Evolutionary conservation across 1,140 invertebrate species (phyloP).

Genomic region (Euwallacea similis): DNA sequence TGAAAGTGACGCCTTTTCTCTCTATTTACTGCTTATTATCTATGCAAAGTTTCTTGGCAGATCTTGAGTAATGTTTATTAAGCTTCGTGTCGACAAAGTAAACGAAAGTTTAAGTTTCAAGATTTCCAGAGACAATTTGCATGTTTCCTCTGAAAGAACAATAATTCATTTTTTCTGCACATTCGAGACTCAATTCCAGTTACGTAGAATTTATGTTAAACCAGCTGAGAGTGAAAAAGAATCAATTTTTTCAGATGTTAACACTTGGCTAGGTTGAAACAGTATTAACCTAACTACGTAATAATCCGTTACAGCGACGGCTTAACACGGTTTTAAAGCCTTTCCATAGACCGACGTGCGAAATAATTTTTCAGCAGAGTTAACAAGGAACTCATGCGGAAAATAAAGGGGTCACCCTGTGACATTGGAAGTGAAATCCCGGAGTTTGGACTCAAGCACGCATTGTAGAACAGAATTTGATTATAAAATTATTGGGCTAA

Average conservation of each 20-base stretch:
- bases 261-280: slow-evolving; percentile 5
- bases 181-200: background rate
- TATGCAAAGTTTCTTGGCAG: background rate
- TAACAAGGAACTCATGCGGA: slow-evolving; percentile 12
- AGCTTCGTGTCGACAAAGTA: too few relatives aligned
- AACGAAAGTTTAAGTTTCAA: too few relatives aligned
- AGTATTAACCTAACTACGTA: slow-evolving; percentile 2
- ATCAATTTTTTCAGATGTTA: slow-evolving; percentile 5
- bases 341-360: slow-evolving; percentile 2
- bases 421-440: background rate
- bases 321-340: slow-evolving; percentile 5
- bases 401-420: slow-evolving; percentile 12
- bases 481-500: too few relatives aligned
- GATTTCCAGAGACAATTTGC: background rate
- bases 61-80: too few relatives aligned
- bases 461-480: too few relatives aligned
- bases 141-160: background rate
- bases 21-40: background rate
- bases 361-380: slow-evolving; percentile 24
- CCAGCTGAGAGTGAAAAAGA: background rate
- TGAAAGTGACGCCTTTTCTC: slow-evolving; percentile 11
- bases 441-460: too few relatives aligned
- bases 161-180: background rate
- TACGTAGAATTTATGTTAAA: background rate
- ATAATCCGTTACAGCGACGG: slow-evolving; percentile 9